Evolutionary conservation across 2,113 vertebrate species (phyloP), one percentile per base, ranked within the genome.

Genomic region (Sebastes schlegelii): DNA sequence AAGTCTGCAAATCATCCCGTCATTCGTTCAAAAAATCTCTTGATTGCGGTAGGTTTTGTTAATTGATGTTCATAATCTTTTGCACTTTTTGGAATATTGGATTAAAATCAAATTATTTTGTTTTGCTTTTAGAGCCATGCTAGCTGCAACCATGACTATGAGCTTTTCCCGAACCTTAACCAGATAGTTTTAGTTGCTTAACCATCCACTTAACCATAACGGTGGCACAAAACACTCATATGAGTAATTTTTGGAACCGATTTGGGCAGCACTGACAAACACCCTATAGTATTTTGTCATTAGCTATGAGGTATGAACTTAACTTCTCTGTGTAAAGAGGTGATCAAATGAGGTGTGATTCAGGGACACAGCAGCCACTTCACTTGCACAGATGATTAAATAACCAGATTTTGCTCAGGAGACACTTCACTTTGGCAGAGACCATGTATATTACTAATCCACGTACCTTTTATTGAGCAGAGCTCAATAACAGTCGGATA

Each of bases 331-430:
- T 74, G n/a, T 79, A 51, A 69, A 89, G 66, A 72, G 61, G 51
- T 73, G 78, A 62, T 64, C 42, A 8, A 76, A 89, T 73, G 74
- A 89, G n/a, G 66, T 86, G 88, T 76, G 69, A 79, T 67, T 78
- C 16, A 21, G 61, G 81, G 66, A 67, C 54, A 45, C 6, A 1
- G 66, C 79, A 23, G 46, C 13, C 14, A 55, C 13, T 66, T 67
- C 43, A 63, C 5, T 82, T 26, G 61, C 61, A 81, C 12, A 75
- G 54, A 68, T 81, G 46, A 78, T 62, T 65, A 46, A 71, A 72
- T 58, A 60, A 54, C 48, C 34, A 16, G 46, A 76, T 82, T 60
- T 79, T 76, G 55, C 78, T 79, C 77, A 34, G 63, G 73, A 48
- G 69, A 79, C 42, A 48, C 58, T 67, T 73, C 52, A 76, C 8